Conservation (phyloP, 2,113 vertebrate genomes). For the Archilochus colubris region DNA sequence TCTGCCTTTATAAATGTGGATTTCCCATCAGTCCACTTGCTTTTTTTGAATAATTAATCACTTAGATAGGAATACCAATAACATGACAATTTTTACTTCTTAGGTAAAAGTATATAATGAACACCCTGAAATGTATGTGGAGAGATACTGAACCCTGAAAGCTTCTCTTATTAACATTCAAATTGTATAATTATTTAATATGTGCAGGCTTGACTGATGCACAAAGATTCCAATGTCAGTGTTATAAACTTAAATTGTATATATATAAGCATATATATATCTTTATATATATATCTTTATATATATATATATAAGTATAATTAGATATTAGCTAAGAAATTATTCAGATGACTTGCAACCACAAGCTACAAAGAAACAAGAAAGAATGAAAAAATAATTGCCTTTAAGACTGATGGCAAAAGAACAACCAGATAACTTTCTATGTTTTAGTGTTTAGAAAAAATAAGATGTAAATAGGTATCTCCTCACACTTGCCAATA, state of each 20-base stretch:
- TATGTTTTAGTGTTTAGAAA: background rate
- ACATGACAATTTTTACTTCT: background rate
- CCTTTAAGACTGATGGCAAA: background rate
- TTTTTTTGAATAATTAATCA: background rate
- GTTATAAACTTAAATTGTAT: constrained; percentile 59
- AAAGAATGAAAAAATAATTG: background rate
- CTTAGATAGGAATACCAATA: background rate
- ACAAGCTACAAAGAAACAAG: background rate
- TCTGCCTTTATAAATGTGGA: background rate
- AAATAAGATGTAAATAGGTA: background rate
- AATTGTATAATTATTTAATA: constrained; percentile 51
- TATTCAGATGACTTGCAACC: constrained; percentile 1
- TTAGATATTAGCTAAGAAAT: constrained; percentile 27
- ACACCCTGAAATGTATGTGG: background rate
- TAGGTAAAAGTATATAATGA: background rate
- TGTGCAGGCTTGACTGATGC: constrained; percentile 52
- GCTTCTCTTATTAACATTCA: constrained; percentile 54
- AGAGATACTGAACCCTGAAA: constrained; percentile 48
- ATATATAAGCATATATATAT: background rate
- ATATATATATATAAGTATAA: constrained; percentile 4
- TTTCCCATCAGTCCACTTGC: background rate
- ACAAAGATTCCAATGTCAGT: constrained; percentile 57
- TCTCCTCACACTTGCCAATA: background rate
- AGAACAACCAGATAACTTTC: background rate
- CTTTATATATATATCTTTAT: too few relatives aligned